Conservation (phyloP, 2,888 invertebrate genomes). For the Leptogaster cylindrica region DNA sequence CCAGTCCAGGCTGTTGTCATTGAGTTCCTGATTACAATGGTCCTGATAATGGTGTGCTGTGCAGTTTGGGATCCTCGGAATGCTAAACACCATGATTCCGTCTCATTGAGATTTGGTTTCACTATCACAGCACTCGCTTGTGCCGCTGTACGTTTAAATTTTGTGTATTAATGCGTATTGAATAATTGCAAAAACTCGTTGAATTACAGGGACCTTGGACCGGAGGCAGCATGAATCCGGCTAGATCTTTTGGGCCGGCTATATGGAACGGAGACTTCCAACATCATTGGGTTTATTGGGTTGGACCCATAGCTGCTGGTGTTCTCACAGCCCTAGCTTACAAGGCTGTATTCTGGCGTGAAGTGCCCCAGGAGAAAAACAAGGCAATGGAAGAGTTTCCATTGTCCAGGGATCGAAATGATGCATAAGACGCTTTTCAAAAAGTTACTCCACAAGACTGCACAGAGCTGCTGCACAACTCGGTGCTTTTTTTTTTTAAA, state of each 20-base stretch:
- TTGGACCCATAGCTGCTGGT: conserved; percentile 66
- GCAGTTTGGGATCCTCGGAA: conserved; percentile 77
- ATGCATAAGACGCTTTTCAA: too few species aligned
- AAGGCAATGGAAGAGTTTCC: conserved; percentile 59
- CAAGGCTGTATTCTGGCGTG: conserved; percentile 60
- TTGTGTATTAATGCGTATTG: neutral
- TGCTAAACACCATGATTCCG: conserved; percentile 68
- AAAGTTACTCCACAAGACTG: too few species aligned
- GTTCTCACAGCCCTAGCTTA: conserved; percentile 62
- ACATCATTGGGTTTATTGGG: conserved; percentile 76
- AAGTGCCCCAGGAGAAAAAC: conserved; percentile 55
- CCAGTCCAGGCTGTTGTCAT: conserved; percentile 66
- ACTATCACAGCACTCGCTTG: conserved; percentile 70
- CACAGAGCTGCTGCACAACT: too few species aligned
- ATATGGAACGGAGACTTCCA: conserved; percentile 71
- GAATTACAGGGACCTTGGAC: conserved; percentile 71
- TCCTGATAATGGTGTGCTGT: conserved; percentile 72
- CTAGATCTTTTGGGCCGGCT: conserved; percentile 85
- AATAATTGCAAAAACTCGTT: too few species aligned
- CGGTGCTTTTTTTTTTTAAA: too few species aligned
- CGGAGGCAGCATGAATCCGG: conserved; percentile 93
- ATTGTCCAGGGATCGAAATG: conserved; percentile 49
- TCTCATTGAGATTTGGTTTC: conserved; percentile 72
- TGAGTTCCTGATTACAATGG: conserved; percentile 70
- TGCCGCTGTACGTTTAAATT: conserved; percentile 67